A percentile compares a stretch with the other conserved stretches of the same genome.
phyloP scores from a whole-genome alignment of 2,113 vertebrate genomes.

The Coptodon rendalli region DNA sequence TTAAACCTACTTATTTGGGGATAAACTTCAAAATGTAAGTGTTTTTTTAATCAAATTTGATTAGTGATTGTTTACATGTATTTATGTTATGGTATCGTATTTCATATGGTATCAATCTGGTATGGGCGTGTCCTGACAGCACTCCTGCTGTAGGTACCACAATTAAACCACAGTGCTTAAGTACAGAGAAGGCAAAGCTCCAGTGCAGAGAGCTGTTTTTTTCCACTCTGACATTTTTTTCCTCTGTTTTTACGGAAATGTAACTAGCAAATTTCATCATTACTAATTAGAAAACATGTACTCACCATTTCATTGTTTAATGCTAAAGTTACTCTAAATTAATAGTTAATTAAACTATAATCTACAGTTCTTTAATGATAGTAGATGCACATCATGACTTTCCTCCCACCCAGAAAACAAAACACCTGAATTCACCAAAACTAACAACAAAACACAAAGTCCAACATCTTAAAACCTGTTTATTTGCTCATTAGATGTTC shows the following conservation, averaged over 20 bases:
- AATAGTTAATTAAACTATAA: background rate
- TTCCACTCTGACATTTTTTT: background rate
- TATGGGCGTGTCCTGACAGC: background rate
- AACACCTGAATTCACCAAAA: background rate
- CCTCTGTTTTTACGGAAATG: background rate
- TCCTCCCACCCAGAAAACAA: background rate
- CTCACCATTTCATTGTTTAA: background rate
- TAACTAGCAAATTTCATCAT: background rate
- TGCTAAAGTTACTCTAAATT: background rate
- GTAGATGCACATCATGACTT: background rate
- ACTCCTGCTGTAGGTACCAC: background rate
- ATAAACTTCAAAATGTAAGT: background rate
- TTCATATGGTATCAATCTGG: background rate
- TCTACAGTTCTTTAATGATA: background rate
- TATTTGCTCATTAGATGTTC: background rate
- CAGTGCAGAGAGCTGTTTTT: background rate
- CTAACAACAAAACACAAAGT: background rate
- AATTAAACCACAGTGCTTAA: background rate
- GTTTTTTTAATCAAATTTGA: background rate
- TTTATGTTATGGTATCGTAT: background rate
- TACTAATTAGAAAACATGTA: background rate
- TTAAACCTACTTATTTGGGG: background rate
- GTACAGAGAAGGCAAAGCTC: background rate
- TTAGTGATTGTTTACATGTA: background rate
- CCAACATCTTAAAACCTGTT: background rate